Base-by-base conservation (phyloP, 2,888 invertebrate species). In the Drosophila diplacantha region DNA sequence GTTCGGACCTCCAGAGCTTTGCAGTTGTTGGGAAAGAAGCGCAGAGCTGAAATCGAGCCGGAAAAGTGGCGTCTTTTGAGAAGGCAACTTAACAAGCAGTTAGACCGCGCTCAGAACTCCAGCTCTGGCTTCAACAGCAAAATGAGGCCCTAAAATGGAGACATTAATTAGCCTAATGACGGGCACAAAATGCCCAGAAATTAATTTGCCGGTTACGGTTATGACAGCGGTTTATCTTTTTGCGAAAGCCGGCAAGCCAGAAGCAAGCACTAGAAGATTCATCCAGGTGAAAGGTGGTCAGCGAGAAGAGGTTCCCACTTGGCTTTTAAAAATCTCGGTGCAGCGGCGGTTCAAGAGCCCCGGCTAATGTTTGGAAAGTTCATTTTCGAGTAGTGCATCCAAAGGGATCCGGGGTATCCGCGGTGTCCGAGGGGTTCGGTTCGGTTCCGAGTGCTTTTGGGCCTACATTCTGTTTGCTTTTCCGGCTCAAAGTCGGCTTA, bases 111-210 rank as follows among this genome's bases (percentile, higher is more conserved):
- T 38, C 12, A 22, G 44, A 47, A 41, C 29, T 16, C 41, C 24
- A 47, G 34, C 37, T 29, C 26, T 8, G 59, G 57, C 63, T 55
- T 26, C 37, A 55, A 29, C 44, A 8, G 14, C 44, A 46, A 46
- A 72, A 76, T 71, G 81, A 74, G 65, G 56, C 80, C 72, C 70
- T 75, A 82, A 80, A 83, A 71, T 77, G 75, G 73, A 84, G 84
- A 84, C 84, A 84, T 80, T 84, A 80, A 80, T 80, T 80, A 80
- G 78, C 81, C 79, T 82, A 80, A 80, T 80, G 80, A 80, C 84
- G 71, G 71, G 73, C 69, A 70, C 68, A 74, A 70, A 81, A 64
- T 61, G 52, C 29, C 41, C 53, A 75, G 65, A 78, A 83, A 83
- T 84, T 80, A 82, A 80, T 80, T 84, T 71, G 81, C 78, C 83